Evolutionary conservation across 1,140 invertebrate genomes (phyloP).

Genomic region (Rhynchophorus ferrugineus): DNA sequence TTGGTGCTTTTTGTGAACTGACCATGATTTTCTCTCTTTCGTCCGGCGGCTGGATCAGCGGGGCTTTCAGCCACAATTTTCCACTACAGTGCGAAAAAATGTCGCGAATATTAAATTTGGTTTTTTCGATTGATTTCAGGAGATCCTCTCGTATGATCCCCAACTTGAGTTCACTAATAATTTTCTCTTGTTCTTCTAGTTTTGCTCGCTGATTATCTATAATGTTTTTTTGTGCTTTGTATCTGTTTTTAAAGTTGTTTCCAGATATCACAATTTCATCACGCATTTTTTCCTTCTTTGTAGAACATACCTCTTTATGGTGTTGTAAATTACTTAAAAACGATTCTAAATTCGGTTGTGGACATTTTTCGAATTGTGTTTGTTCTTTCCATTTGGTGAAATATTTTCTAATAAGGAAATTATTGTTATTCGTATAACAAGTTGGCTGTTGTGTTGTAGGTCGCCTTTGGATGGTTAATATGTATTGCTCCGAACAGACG

Average conservation of each 20-base stretch:
- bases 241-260: slow-evolving; percentile 38
- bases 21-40: slow-evolving; percentile 46
- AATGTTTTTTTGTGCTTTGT: slow-evolving; percentile 54
- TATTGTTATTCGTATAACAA: too few species aligned
- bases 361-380: too few species aligned
- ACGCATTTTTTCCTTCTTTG: too few species aligned
- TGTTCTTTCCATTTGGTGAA: too few species aligned
- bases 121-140: slow-evolving; percentile 46
- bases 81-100: slow-evolving; percentile 49
- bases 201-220: slow-evolving; percentile 55
- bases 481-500: too few species aligned
- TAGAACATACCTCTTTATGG: too few species aligned
- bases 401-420: too few species aligned
- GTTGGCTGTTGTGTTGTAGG: too few species aligned
- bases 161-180: slow-evolving; percentile 56
- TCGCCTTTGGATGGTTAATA: too few species aligned
- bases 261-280: too few species aligned
- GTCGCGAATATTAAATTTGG: slow-evolving; percentile 49
- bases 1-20: slow-evolving; percentile 44
- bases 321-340: too few species aligned
- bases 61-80: slow-evolving; percentile 37
- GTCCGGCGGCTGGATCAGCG: slow-evolving; percentile 37
- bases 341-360: too few species aligned
- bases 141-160: slow-evolving; percentile 53
- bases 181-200: slow-evolving; percentile 52